A percentile compares a stretch with the other conserved stretches of the same genome.
phyloP scores from a whole-genome alignment of 1,140 invertebrate species.

The Bilobella aurantiaca region DNA sequence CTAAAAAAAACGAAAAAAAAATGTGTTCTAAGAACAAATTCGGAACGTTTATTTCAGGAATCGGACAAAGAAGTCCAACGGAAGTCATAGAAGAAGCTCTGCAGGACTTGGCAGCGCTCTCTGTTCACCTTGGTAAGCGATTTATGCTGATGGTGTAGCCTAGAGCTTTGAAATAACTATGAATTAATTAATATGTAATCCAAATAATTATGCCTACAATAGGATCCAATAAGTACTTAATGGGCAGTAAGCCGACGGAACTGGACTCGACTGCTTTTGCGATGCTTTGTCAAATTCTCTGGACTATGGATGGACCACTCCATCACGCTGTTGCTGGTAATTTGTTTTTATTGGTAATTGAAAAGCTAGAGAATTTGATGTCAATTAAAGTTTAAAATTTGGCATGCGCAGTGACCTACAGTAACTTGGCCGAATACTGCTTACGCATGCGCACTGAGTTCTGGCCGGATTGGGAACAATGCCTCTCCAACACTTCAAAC shows the following conservation, averaged over 20 bases:
- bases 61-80: neutral
- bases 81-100: neutral
- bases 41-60: too few species aligned
- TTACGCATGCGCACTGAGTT: neutral
- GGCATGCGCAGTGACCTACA: constrained; percentile 1
- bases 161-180: constrained; percentile 18
- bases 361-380: neutral
- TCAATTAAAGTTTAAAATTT: too few species aligned
- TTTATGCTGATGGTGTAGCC: too few species aligned
- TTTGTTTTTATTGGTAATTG: neutral
- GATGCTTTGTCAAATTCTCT: constrained; percentile 40
- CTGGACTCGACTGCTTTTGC: constrained; percentile 44
- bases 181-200: neutral
- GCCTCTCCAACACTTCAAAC: neutral
- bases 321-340: neutral
- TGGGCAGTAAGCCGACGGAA: constrained; percentile 39
- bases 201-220: neutral
- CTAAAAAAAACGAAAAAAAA: too few species aligned
- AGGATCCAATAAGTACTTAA: constrained; percentile 40
- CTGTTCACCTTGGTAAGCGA: neutral
- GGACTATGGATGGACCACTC: constrained; percentile 36
- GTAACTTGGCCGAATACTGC: neutral
- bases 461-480: neutral
- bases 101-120: neutral
- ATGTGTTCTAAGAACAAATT: too few species aligned